Base-by-base conservation (phyloP, 2,797 vertebrate species). In the Tenualosa thibaudeaui region DNA sequence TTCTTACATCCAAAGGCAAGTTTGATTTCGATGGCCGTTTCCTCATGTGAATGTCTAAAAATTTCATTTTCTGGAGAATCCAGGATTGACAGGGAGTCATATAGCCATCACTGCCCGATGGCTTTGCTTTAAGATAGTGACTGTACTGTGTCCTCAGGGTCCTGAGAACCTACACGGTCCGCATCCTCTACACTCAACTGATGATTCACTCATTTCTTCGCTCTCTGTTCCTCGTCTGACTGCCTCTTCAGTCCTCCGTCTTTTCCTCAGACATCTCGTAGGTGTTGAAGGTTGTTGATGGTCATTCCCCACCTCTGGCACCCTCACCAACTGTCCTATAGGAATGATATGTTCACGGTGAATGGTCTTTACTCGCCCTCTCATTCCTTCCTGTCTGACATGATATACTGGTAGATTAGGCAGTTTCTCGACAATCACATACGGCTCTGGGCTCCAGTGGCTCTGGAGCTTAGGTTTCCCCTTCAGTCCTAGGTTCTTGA, bases 11-110 rank as follows among this genome's bases (percentile, higher is more conserved):
- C 31, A 54, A 10, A 82, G 26, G 0, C 12, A 82, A 17, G 53
- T 54, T 82, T 82, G n/a, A n/a, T n/a, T n/a, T n/a, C n/a, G n/a
- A 82, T 22, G 51, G 81, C 24, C 51, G 24, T 58, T 82, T 82
- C 13, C 37, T 82, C 51, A 82, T 56, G 12, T 82, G 26, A 51
- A 82, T 58, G 24, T 82, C 49, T 8, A 82, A n/a, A 31, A 82
- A 82, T 50, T 40, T n/a, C 40, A 26, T 22, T 26, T 26, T 31
- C 2, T 65, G 60, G 7, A 65, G n/a, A 8, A 65, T 31, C 60
- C 60, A 65, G n/a, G 60, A 65, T 7, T 65, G 60, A 0, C 60
- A 1, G 9, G 60, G 60, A 10, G 60, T 65, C 2, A 65, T 3
- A 31, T 10, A 65, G n/a, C 60, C 60, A 65, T 65, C 60, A 65